Percentiles rank a stretch among this genome's conserved stretches.
Evolutionary conservation across 2,888 invertebrate species (phyloP).

Genomic region (Ichneumoninae sp.): DNA sequence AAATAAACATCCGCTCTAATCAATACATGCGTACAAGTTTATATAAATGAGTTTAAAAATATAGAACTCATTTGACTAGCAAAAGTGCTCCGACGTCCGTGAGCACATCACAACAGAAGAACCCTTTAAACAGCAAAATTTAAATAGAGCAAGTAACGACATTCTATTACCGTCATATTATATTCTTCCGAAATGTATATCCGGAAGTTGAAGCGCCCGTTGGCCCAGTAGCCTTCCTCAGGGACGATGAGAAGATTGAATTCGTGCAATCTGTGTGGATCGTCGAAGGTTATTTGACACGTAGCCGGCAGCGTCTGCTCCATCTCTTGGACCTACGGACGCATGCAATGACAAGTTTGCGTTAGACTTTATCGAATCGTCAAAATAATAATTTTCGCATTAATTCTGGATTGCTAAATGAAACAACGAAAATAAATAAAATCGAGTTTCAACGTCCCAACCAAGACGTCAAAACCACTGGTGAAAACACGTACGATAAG

Average conservation of each 20-base stretch:
- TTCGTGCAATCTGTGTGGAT: constrained; percentile 92
- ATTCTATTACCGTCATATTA: constrained; percentile 94
- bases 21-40: no score
- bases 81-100: no score
- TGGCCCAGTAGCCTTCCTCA: constrained; percentile 95
- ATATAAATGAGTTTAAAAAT: no score
- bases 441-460: background rate
- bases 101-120: background rate
- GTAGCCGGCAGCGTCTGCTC: constrained; percentile 92
- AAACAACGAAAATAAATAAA: constrained; percentile 13
- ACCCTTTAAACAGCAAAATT: background rate
- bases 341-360: background rate
- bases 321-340: constrained; percentile 91
- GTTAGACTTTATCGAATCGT: background rate
- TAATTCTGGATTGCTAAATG: background rate
- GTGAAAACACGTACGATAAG: background rate
- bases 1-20: no score
- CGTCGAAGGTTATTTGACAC: constrained; percentile 92
- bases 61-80: no score
- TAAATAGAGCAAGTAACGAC: background rate
- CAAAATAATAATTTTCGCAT: background rate
- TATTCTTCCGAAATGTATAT: constrained; percentile 96
- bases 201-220: constrained; percentile 94
- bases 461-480: no score
- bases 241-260: constrained; percentile 92